Evolutionary conservation across 1,140 invertebrate species (phyloP), one percentile per base, ranked within the genome.

Genomic region (Atta cephalotes): DNA sequence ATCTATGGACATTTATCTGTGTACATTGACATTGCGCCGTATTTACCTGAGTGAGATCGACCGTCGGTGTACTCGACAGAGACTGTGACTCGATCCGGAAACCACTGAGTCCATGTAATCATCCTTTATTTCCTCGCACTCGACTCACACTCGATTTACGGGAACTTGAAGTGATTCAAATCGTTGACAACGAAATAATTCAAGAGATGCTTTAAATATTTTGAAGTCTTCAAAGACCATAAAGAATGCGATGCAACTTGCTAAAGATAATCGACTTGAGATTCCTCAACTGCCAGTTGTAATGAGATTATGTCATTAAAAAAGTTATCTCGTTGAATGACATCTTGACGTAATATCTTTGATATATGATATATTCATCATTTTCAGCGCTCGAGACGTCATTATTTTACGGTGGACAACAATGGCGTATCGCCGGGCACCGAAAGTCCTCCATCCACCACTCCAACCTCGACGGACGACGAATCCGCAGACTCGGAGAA

Each of bases 301-400:
- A 21, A 21, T 35, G 70, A 63, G 49, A 84, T 84, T 39, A 60
- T 9, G 21, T 35, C 39, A 18, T 66, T 35, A 16, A 74, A 51
- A 68, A 25, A n/a, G n/a, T 60, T 18, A 62, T 62, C 25, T 6
- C 12, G 10, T 49, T 14, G 12, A n/a, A 18, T 3, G 12, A 49
- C 12, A n/a, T 51, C 16, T 76, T 62, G 74, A 86, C 65, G 62
- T 71, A 45, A 39, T 81, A 51, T 63, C 53, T 78, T 72, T 74
- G 56, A 89, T 65, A 70, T 88, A n/a, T 66, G 76, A 88, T 62
- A 74, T 89, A 74, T 89, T 89, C 86, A 53, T 91, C 25, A 82
- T 49, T 93, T 93, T 77, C 91, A 93, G 92, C 92, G 92, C 80
- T 92, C 92, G 3, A 91, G 92, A 35, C 90, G 93, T 88, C 92